These are phyloP conservation scores for Eulemur coronatus DNA, from an alignment of 2,797 vertebrate genomes.

Conservation along the genomic window DNA sequence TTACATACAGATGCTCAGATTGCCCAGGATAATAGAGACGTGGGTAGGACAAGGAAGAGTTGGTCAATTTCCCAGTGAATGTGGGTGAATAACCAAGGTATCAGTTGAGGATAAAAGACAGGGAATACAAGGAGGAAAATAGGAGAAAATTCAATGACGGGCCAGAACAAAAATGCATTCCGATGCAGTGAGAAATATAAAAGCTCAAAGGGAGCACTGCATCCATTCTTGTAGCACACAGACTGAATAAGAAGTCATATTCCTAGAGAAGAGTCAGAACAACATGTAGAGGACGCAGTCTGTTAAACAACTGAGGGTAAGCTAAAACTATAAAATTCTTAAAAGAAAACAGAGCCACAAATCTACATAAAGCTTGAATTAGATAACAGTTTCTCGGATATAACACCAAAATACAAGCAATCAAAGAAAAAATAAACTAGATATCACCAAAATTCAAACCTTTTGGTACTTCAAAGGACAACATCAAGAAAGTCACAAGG, in stretches of 20 bases:
- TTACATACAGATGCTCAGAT: background rate
- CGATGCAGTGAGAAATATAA: background rate
- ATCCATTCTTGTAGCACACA: background rate
- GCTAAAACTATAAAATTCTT: background rate
- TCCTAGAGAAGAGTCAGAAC: background rate
- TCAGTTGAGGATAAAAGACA: background rate
- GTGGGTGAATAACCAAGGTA: background rate
- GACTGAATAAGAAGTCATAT: background rate
- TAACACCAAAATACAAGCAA: background rate
- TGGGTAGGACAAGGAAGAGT: background rate
- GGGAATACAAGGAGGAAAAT: background rate
- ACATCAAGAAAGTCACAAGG: background rate
- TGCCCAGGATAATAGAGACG: background rate
- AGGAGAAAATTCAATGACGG: background rate
- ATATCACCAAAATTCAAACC: background rate
- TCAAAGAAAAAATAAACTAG: background rate
- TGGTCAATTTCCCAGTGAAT: background rate
- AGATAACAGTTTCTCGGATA: background rate
- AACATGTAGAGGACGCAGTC: background rate
- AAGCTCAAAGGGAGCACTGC: background rate
- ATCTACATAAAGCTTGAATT: background rate
- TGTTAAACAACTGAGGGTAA: background rate
- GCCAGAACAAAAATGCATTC: background rate
- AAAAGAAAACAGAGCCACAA: background rate
- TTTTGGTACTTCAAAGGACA: background rate